Conservation (phyloP, 1,140 invertebrate genomes). For the Cyclargus thomasi region DNA sequence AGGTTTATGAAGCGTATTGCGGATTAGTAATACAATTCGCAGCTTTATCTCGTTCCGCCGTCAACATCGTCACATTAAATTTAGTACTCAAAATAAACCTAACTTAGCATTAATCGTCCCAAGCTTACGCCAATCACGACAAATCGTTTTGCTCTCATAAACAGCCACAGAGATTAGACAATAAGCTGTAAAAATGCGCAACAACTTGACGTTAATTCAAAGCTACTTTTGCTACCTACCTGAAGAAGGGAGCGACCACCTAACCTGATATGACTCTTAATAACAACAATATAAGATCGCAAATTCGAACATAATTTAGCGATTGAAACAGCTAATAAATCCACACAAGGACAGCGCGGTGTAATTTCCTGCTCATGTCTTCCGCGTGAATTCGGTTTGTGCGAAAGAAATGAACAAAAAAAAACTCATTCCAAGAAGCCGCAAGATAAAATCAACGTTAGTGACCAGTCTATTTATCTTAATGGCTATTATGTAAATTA, state of each 20-base stretch:
- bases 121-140: not conserved
- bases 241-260: not conserved
- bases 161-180: not conserved
- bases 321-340: not conserved
- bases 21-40: not conserved
- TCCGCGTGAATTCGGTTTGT: not conserved
- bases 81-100: not conserved
- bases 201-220: no score
- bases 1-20: slow-evolving; percentile 1
- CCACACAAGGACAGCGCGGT: not conserved
- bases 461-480: slow-evolving; percentile 3
- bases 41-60: not conserved
- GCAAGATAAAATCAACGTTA: not conserved
- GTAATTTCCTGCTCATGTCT: slow-evolving; percentile 8
- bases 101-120: not conserved
- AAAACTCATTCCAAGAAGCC: not conserved
- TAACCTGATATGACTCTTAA: not conserved
- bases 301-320: not conserved
- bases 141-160: not conserved
- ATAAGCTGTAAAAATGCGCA: no score
- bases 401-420: not conserved
- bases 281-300: not conserved
- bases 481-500: not conserved
- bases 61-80: not conserved
- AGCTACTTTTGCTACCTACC: no score